Evolutionary conservation across 1,140 invertebrate species (phyloP), one percentile per base, ranked within the genome.

Genomic region (Choristoneura fumiferana): DNA sequence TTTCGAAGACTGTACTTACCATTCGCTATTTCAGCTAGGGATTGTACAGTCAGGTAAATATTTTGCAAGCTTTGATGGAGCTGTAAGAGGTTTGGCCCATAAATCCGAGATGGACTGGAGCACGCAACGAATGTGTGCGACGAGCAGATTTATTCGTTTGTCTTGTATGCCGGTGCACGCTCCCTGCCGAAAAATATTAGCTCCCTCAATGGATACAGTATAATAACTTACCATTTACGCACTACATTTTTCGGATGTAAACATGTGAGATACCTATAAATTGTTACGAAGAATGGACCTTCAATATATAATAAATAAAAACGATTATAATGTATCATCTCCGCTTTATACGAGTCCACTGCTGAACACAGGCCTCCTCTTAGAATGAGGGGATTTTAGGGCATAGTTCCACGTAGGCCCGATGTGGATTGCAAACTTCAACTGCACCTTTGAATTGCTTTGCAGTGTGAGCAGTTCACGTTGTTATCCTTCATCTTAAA

Each of bases 91-190:
- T 43, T 49, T 55, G 55, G 56, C 56, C 60, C 63, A 70, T 73
- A 73, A 73, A 73, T 73, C 34, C 57, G 63, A 64, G 65, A 38
- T 60, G 61, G 61, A 58, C 58, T 62, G 38, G 58, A 63, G 60
- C 63, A 71, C 63, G 67, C 65, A 70, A 70, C 68, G 71, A 64
- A 73, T 71, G 68, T 71, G 63, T 73, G 68, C 65, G 61, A 63
- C 60, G 54, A 45, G 36, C 60, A 71, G 68, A 71, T 73, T 73
- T 71, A 71, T 73, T 64, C 63, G 65, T 64, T 61, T 67, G 65
- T 68, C 68, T 66, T 65, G 61, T 29, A 60, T 45, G 55, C 14
- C 49, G 55, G 57, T 57, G 62, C 69, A 56, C 67, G 65, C 63
- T 60, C 49, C 22, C 62, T 62, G 61, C 60, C 63, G 10, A 63